Evolutionary conservation across 2,888 invertebrate genomes (phyloP).

Genomic region (Allacma fusca): DNA sequence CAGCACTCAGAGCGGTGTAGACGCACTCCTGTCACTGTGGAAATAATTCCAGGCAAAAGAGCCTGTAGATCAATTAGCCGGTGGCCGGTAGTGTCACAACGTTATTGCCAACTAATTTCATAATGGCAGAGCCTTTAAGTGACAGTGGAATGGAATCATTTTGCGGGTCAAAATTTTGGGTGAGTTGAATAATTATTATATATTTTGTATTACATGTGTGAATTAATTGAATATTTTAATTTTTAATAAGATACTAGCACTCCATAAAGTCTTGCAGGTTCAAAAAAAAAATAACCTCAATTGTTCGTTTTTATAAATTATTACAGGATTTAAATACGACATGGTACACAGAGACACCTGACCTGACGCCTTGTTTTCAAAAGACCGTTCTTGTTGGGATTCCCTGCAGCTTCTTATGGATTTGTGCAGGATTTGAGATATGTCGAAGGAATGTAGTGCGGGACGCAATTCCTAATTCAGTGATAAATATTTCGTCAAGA

Average conservation of each 20-base stretch:
- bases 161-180: conserved; percentile 49
- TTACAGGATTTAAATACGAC: conserved; percentile 56
- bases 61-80: too few species aligned
- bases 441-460: neutral
- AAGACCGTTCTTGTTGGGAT: conserved; percentile 88
- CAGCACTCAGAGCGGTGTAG: too few species aligned
- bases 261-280: too few species aligned
- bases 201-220: neutral
- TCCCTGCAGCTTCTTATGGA: conserved; percentile 86
- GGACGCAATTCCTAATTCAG: neutral
- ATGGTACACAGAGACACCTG: conserved; percentile 73
- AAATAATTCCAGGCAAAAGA: too few species aligned
- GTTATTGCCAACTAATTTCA: too few species aligned
- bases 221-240: conserved; percentile 21
- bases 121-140: too few species aligned
- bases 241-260: neutral
- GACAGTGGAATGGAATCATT: conserved; percentile 45
- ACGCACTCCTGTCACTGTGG: too few species aligned
- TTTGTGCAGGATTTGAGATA: conserved; percentile 75
- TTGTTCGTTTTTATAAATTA: too few species aligned
- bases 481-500: neutral
- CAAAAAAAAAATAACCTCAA: too few species aligned
- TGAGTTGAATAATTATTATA: conserved; percentile 8
- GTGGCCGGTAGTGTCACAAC: too few species aligned
- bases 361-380: conserved; percentile 90